These are phyloP conservation scores for Melanotaenia maccullochi DNA, from an alignment of 2,797 vertebrate species.

Conservation along the genomic window DNA sequence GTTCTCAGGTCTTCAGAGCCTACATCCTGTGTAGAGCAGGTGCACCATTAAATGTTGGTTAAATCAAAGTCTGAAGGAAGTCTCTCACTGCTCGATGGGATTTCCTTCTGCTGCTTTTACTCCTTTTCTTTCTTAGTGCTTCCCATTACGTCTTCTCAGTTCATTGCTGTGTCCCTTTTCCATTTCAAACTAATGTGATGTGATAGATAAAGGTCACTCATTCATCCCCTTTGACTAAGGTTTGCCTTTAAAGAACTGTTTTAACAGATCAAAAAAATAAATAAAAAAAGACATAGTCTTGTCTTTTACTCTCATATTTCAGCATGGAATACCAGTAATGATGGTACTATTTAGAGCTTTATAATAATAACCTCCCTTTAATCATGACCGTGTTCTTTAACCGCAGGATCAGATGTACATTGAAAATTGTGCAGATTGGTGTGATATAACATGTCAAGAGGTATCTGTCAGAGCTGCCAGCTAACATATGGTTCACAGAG, in stretches of 20 bases:
- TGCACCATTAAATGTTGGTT: constrained; percentile 9
- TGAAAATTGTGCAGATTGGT: constrained; percentile 22
- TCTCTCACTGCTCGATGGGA: constrained; percentile 17
- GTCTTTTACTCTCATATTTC: too few relatives aligned
- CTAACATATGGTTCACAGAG: constrained; percentile 39
- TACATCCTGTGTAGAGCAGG: constrained; percentile 23
- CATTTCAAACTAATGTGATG: constrained; percentile 8
- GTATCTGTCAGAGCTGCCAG: constrained; percentile 1
- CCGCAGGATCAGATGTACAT: constrained; percentile 2
- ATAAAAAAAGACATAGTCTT: neutral
- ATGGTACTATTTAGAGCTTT: neutral
- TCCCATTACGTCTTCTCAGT: too few relatives aligned
- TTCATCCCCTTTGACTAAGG: constrained; percentile 20
- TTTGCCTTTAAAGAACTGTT: constrained; percentile 24
- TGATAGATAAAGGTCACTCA: constrained; percentile 33
- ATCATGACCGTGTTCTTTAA: neutral
- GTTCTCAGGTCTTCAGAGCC: neutral
- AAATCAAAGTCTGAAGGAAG: constrained; percentile 32
- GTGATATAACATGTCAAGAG: constrained; percentile 19
- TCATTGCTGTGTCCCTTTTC: constrained; percentile 8
- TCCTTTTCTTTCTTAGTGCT: neutral
- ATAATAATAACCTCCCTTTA: constrained; percentile 1
- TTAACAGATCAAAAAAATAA: too few relatives aligned
- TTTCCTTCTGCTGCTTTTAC: constrained; percentile 22
- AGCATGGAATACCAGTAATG: neutral